Evolutionary conservation across 1,140 invertebrate species (phyloP).

Genomic region (Fragariocoptes setiger): DNA sequence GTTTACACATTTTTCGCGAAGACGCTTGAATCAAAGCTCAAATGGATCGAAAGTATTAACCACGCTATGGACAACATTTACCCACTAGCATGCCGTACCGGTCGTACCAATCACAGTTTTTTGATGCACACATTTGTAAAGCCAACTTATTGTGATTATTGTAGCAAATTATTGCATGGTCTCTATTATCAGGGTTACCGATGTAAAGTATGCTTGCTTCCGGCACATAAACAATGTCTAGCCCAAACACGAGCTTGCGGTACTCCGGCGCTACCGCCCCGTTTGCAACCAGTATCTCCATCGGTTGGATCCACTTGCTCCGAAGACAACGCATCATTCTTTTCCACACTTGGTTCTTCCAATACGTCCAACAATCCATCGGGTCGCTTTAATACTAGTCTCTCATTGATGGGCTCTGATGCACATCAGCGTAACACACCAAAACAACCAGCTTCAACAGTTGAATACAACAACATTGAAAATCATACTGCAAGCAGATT

Average conservation of each 20-base stretch:
- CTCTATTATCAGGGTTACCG: constrained; percentile 32
- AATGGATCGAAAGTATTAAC: constrained; percentile 65
- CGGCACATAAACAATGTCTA: constrained; percentile 14
- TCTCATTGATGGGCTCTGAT: too few relatives aligned
- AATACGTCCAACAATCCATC: not conserved
- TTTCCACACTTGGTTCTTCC: not conserved
- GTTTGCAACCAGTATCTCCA: not conserved
- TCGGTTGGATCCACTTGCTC: not conserved
- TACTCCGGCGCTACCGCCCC: constrained; percentile 6
- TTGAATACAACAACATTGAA: too few relatives aligned
- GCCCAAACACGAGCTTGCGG: constrained; percentile 12
- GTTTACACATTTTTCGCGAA: constrained; percentile 66
- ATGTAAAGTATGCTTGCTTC: constrained; percentile 14
- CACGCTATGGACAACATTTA: constrained; percentile 74
- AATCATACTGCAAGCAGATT: too few relatives aligned
- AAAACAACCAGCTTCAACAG: too few relatives aligned
- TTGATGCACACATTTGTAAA: constrained; percentile 51
- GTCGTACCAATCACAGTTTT: constrained; percentile 44
- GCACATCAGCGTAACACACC: too few relatives aligned
- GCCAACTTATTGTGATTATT: constrained; percentile 42
- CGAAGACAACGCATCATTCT: not conserved
- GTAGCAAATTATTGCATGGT: constrained; percentile 59
- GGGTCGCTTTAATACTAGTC: too few relatives aligned
- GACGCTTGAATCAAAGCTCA: constrained; percentile 48
- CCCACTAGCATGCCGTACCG: constrained; percentile 32